Percentiles rank a stretch among this genome's conserved stretches.
These are phyloP conservation scores for Sinosuthora webbiana DNA, from an alignment of 2,113 vertebrate genomes.

Conservation along the genomic window DNA sequence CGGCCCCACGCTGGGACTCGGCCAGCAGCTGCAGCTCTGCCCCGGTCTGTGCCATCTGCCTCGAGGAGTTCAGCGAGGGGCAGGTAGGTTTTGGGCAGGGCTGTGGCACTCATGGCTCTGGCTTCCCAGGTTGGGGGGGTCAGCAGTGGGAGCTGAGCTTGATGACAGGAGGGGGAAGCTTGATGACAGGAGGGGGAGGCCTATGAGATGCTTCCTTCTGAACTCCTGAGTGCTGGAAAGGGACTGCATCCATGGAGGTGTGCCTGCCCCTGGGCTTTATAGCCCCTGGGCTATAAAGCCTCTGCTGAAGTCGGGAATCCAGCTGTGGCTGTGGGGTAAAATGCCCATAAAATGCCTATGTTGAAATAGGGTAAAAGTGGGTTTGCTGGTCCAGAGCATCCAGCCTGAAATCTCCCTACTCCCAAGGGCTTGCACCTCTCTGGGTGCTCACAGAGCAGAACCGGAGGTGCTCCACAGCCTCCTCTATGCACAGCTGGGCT, in stretches of 20 bases:
- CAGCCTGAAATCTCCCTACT: background rate
- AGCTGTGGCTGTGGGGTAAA: background rate
- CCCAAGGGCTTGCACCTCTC: background rate
- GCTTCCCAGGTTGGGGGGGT: accelerated
- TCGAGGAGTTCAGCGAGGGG: slow-evolving; percentile 95
- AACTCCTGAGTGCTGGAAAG: background rate
- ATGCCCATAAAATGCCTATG: background rate
- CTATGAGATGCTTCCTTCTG: background rate
- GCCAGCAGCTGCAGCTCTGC: slow-evolving; percentile 89
- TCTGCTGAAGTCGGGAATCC: background rate
- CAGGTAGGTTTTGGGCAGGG: slow-evolving; percentile 77
- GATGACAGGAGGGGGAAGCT: background rate
- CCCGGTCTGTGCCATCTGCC: slow-evolving; percentile 91
- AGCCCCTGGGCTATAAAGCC: background rate
- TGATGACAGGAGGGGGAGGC: background rate
- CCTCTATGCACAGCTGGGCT: background rate
- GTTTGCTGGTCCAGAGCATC: background rate
- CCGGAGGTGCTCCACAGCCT: background rate
- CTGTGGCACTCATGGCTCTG: background rate
- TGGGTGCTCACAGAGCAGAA: background rate
- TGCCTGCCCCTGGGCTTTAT: background rate
- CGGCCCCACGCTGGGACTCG: slow-evolving; percentile 73
- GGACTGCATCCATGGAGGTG: background rate
- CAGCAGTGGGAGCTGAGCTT: background rate
- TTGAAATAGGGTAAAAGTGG: background rate